phyloP scores from a whole-genome alignment of 2,113 vertebrate genomes.

The Oryzias javanicus region DNA sequence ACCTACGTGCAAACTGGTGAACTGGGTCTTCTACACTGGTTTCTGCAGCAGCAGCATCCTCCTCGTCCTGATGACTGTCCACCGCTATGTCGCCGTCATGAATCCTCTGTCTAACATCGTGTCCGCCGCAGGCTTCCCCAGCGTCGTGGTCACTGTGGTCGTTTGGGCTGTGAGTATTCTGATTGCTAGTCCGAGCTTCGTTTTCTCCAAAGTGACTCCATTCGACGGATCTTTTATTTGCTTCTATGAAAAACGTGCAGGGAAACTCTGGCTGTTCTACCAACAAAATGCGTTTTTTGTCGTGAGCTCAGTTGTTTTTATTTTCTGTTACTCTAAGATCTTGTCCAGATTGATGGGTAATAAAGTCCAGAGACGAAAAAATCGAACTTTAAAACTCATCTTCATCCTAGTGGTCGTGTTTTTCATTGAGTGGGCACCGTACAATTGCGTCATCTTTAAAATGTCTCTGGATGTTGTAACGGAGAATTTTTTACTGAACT shows the following conservation, averaged over 20 bases:
- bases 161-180: slow-evolving; percentile 80
- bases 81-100: slow-evolving; percentile 84
- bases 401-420: slow-evolving; percentile 84
- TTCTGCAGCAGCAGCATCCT: slow-evolving; percentile 88
- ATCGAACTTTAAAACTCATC: slow-evolving; percentile 87
- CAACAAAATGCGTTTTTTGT: slow-evolving; percentile 84
- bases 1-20: slow-evolving; percentile 78
- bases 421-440: slow-evolving; percentile 92
- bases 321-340: slow-evolving; percentile 85
- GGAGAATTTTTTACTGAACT: too few relatives aligned
- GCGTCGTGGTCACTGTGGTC: slow-evolving; percentile 55
- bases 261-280: slow-evolving; percentile 72
- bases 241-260: slow-evolving; percentile 36
- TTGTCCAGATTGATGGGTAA: slow-evolving; percentile 78
- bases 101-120: slow-evolving; percentile 79
- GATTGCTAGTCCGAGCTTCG: slow-evolving; percentile 73
- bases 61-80: slow-evolving; percentile 84
- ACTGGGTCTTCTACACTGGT: slow-evolving; percentile 81
- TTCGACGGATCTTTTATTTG: slow-evolving; percentile 40
- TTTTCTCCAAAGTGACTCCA: slow-evolving; percentile 54
- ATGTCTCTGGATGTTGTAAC: slow-evolving; percentile 1
- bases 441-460: slow-evolving; percentile 83
- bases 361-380: slow-evolving; percentile 75
- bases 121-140: slow-evolving; percentile 55
- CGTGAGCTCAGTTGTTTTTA: slow-evolving; percentile 73